Percentiles rank a stretch among this genome's conserved stretches.
phyloP scores from a whole-genome alignment of 2,888 invertebrate genomes.

The Erynnis tages region DNA sequence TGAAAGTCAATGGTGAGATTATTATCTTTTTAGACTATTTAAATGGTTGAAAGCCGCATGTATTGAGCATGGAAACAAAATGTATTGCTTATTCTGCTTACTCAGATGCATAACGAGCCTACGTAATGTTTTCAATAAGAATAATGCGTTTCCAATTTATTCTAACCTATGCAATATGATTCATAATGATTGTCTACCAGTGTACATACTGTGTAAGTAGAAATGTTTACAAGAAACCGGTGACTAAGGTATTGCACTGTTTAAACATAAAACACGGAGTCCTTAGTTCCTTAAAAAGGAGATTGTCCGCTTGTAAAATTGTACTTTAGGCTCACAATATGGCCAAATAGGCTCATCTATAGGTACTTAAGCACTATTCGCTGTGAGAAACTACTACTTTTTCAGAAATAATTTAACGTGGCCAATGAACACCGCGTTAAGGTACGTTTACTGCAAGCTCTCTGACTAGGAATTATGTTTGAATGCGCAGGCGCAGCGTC shows the following conservation, averaged over 20 bases:
- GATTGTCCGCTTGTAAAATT: too few relatives aligned
- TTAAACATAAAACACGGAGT: neutral
- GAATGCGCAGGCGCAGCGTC: neutral
- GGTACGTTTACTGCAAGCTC: neutral
- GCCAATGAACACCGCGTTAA: neutral
- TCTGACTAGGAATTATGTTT: neutral
- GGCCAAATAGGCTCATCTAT: too few relatives aligned
- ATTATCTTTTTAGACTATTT: conserved; percentile 26
- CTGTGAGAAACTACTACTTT: too few relatives aligned
- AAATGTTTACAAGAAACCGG: neutral
- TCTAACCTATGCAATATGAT: conserved; percentile 11
- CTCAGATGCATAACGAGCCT: conserved; percentile 19
- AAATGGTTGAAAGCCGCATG: conserved; percentile 20
- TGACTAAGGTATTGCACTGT: neutral
- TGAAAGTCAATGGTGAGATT: conserved; percentile 25
- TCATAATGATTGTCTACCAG: conserved; percentile 2
- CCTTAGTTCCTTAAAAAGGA: too few relatives aligned
- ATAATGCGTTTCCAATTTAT: conserved; percentile 20
- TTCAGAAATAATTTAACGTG: too few relatives aligned
- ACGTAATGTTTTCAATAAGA: conserved; percentile 15
- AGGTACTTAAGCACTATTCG: too few relatives aligned
- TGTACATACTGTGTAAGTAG: conserved; percentile 1
- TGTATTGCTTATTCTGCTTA: conserved; percentile 23
- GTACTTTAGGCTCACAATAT: too few relatives aligned
- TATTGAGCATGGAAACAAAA: conserved; percentile 15